Evolutionary conservation across 2,113 vertebrate genomes (phyloP).

Genomic region (Anguilla japonica): DNA sequence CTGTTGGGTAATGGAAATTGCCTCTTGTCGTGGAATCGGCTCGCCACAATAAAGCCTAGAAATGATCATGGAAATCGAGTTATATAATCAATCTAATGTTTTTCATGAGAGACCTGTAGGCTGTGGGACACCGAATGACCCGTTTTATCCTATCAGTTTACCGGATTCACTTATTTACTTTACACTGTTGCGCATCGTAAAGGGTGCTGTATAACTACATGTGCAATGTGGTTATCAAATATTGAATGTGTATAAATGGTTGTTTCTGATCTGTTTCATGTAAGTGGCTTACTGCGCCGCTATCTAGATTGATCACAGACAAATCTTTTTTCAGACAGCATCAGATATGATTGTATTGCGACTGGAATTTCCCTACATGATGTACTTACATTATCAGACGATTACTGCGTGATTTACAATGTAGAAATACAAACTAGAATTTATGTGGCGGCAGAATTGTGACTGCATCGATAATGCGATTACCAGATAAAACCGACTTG

Average conservation of each 20-base stretch:
- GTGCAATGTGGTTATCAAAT: background rate
- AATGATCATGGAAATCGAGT: background rate
- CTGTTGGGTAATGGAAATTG: background rate
- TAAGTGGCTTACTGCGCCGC: background rate
- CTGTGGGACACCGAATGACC: background rate
- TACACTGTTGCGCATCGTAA: background rate
- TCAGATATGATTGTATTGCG: background rate
- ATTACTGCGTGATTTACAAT: background rate
- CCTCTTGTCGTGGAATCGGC: background rate
- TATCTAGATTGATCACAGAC: background rate
- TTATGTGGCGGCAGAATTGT: too few species aligned
- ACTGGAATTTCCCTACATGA: background rate
- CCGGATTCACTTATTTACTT: background rate
- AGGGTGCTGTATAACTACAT: background rate
- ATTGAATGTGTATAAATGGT: background rate
- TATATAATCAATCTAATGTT: background rate
- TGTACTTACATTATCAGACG: background rate
- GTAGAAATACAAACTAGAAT: background rate
- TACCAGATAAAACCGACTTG: too few species aligned
- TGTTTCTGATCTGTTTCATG: background rate
- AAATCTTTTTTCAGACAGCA: background rate
- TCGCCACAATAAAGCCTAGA: background rate
- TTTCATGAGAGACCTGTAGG: background rate
- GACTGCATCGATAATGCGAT: too few species aligned
- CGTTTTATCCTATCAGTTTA: background rate